phyloP scores from a whole-genome alignment of 2,888 invertebrate genomes.

The Amblyjoppa proteus region DNA sequence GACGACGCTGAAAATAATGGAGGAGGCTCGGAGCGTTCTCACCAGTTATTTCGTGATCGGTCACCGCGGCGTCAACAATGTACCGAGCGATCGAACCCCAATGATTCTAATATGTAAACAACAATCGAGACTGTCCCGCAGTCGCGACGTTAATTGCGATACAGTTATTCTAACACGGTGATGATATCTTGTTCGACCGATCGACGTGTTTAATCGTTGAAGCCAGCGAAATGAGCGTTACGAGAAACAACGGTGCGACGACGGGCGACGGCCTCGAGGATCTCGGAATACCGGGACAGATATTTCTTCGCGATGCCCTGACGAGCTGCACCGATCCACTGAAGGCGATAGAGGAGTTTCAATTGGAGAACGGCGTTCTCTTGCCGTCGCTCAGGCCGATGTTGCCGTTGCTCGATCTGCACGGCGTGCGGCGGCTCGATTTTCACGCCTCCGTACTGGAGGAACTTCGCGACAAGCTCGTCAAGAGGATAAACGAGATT shows the following conservation, averaged over 20 bases:
- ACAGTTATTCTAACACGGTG: background rate
- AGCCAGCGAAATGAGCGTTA: conserved; percentile 75
- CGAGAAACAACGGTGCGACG: conserved; percentile 77
- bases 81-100: conserved; percentile 19
- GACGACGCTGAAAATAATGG: background rate
- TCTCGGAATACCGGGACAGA: conserved; percentile 94
- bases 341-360: conserved; percentile 99
- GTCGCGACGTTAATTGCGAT: conserved; percentile 1
- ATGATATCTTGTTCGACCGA: background rate
- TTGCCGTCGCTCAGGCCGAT: conserved; percentile 97
- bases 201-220: background rate
- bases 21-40: background rate
- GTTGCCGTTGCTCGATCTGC: conserved; percentile 97
- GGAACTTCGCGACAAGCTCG: conserved; percentile 87
- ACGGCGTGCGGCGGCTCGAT: conserved; percentile 96
- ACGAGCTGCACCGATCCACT: conserved; percentile 98
- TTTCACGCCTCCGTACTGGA: conserved; percentile 98
- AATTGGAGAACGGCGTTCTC: conserved; percentile 96
- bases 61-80: conserved; percentile 10
- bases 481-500: conserved; percentile 92
- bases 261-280: conserved; percentile 91
- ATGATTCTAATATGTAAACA: conserved; percentile 40
- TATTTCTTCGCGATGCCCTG: conserved; percentile 94
- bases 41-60: background rate
- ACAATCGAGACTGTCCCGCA: conserved; percentile 20